phyloP scores from a whole-genome alignment of 2,888 invertebrate genomes.

The Meta bourneti region DNA sequence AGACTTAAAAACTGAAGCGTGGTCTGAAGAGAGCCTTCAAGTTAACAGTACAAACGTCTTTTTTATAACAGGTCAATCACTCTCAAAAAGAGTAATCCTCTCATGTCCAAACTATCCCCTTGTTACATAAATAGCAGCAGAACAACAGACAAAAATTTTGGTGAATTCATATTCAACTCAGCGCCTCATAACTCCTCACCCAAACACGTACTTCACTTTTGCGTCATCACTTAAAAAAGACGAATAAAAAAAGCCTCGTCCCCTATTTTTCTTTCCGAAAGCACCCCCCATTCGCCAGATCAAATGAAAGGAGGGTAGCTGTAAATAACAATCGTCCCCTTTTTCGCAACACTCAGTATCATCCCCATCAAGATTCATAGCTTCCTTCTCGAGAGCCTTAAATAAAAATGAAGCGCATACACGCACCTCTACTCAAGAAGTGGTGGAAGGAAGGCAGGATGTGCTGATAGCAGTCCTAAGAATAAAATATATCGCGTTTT shows the following conservation, averaged over 20 bases:
- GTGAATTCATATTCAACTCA: background rate
- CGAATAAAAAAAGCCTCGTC: slow-evolving; percentile 17
- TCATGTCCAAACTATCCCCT: background rate
- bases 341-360: background rate
- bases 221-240: background rate
- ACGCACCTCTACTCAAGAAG: background rate
- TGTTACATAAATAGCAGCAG: background rate
- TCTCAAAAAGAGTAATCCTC: too few relatives aligned
- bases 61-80: too few relatives aligned
- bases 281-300: background rate
- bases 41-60: too few relatives aligned
- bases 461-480: background rate
- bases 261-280: slow-evolving; percentile 5
- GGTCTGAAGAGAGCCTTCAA: too few relatives aligned
- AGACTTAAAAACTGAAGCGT: too few relatives aligned
- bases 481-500: slow-evolving; percentile 30
- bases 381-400: slow-evolving; percentile 4
- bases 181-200: background rate
- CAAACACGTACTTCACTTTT: background rate
- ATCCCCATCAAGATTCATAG: slow-evolving; percentile 56
- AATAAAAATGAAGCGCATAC: background rate
- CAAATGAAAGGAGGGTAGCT: background rate
- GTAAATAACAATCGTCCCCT: slow-evolving; percentile 39
- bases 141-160: background rate
- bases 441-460: background rate